Evolutionary conservation across 2,888 invertebrate species (phyloP).

Genomic region (Leucophora obtusa): DNA sequence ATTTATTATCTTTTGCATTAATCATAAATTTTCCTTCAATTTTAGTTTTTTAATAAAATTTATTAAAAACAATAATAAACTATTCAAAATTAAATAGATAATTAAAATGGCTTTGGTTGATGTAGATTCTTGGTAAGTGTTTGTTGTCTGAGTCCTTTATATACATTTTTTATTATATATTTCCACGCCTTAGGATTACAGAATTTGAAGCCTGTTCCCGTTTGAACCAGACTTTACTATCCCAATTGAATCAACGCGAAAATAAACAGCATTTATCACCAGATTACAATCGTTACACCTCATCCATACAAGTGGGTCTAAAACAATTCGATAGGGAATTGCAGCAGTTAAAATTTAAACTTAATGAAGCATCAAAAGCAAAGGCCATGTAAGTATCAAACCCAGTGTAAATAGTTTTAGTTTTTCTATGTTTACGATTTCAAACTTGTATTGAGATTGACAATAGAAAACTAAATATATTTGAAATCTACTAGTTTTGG

Average conservation of each 20-base stretch:
- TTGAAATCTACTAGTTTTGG: too few species aligned
- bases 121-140: constrained; percentile 77
- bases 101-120: constrained; percentile 76
- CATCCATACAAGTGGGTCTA: constrained; percentile 81
- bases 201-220: constrained; percentile 85
- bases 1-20: constrained; percentile 28
- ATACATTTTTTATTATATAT: not conserved
- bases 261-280: constrained; percentile 80
- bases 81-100: not conserved
- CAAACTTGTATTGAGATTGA: too few species aligned
- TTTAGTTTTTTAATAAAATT: constrained; percentile 2
- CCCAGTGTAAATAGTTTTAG: too few species aligned
- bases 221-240: constrained; percentile 82
- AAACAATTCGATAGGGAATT: constrained; percentile 83
- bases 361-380: constrained; percentile 78
- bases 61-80: not conserved
- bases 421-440: too few species aligned
- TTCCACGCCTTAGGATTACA: constrained; percentile 79
- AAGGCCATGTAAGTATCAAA: constrained; percentile 63
- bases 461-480: too few species aligned
- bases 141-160: not conserved
- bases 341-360: constrained; percentile 80
- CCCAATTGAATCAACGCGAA: constrained; percentile 81
- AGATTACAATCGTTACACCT: constrained; percentile 81
- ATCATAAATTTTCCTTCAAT: not conserved